These are phyloP conservation scores for Phortica okadai DNA, from an alignment of 2,888 invertebrate species.

Conservation along the genomic window DNA sequence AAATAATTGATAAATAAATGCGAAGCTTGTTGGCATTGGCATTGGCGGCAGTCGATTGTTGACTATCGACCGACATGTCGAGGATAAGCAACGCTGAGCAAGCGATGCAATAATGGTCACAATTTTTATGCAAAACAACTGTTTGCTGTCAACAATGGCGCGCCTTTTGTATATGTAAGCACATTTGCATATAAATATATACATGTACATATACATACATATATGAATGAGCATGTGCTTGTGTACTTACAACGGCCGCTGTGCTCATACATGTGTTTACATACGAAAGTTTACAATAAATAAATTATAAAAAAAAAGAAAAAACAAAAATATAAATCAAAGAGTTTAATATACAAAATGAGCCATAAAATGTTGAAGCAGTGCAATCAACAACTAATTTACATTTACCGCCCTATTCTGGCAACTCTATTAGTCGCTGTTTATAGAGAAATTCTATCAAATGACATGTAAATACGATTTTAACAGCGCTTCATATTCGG, in stretches of 20 bases:
- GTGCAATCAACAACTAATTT: too few species aligned
- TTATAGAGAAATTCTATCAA: too few species aligned
- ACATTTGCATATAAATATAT: not conserved
- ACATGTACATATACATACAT: not conserved
- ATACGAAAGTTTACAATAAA: not conserved
- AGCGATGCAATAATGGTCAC: constrained; percentile 14
- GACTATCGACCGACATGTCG: not conserved
- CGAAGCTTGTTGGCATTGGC: not conserved
- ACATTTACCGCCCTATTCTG: too few species aligned
- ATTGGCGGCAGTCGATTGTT: not conserved
- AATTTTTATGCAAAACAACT: constrained; percentile 69
- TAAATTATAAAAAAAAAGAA: constrained; percentile 16
- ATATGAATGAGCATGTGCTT: not conserved
- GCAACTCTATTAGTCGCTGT: too few species aligned
- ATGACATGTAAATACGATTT: too few species aligned
- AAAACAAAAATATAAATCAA: not conserved
- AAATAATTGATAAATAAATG: not conserved
- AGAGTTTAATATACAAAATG: too few species aligned
- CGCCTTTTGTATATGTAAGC: constrained; percentile 36
- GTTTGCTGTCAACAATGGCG: constrained; percentile 65
- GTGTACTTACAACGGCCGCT: too few species aligned
- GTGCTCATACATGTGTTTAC: not conserved
- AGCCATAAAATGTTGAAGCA: too few species aligned
- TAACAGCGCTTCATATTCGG: too few species aligned
- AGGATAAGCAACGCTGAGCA: not conserved